Conservation (phyloP, 2,888 invertebrate species). For the Sympetrum striolatum region DNA sequence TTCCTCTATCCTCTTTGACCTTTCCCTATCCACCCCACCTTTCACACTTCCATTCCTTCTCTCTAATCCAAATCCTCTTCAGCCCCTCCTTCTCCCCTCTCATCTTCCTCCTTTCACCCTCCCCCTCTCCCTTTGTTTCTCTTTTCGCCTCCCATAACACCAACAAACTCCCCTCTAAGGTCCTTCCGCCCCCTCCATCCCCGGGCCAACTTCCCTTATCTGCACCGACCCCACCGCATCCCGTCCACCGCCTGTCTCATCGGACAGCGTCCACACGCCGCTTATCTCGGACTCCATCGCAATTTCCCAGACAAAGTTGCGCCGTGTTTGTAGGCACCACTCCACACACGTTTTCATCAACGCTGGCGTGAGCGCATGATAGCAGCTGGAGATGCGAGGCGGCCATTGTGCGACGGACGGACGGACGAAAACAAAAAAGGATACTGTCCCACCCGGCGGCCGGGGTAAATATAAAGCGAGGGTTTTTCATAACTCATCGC, state of each 20-base stretch:
- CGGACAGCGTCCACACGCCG: conserved; percentile 38
- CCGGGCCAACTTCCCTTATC: not conserved
- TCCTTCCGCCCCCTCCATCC: not conserved
- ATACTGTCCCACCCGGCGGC: not conserved
- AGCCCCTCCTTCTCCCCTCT: not conserved
- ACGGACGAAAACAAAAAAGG: not conserved
- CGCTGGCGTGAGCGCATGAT: conserved; percentile 24
- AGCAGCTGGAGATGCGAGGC: not conserved
- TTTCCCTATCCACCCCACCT: not conserved
- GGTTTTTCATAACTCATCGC: conserved; percentile 13
- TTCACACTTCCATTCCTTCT: too few species aligned
- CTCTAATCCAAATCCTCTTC: too few species aligned
- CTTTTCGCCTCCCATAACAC: conserved; percentile 10
- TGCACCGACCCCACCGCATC: not conserved
- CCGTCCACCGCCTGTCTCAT: conserved; percentile 38
- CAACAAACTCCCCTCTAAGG: not conserved
- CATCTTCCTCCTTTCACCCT: not conserved
- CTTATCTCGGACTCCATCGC: conserved; percentile 38
- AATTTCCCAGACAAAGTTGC: conserved; percentile 43
- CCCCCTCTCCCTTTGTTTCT: not conserved
- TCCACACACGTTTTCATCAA: conserved; percentile 44
- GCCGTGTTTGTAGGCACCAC: conserved; percentile 43
- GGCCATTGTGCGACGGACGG: not conserved
- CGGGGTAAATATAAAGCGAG: not conserved
- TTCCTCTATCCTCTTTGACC: not conserved